phyloP scores from a whole-genome alignment of 92 coral and sea anemone species.

The Bergia puertoricense region DNA sequence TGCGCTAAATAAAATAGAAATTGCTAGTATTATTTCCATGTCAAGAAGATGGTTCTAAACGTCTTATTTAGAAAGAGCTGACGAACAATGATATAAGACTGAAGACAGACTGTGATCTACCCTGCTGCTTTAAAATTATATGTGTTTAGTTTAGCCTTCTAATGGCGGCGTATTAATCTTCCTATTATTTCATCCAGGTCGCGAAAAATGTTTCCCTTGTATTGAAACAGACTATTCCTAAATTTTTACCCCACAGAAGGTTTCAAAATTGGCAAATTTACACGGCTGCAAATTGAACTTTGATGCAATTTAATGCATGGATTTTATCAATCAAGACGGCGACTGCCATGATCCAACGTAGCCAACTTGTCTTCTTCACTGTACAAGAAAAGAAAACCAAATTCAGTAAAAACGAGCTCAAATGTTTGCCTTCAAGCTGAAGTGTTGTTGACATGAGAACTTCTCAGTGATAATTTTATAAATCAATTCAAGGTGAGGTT shows the following conservation, averaged over 20 bases:
- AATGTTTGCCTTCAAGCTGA: neutral
- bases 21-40: too few species aligned
- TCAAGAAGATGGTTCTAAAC: too few species aligned
- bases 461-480: neutral
- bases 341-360: neutral
- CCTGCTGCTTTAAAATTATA: neutral
- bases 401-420: neutral
- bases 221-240: neutral
- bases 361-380: neutral
- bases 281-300: neutral
- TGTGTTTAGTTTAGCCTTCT: neutral
- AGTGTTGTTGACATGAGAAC: neutral
- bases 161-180: too few species aligned
- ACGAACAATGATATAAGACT: too few species aligned
- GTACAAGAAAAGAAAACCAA: neutral
- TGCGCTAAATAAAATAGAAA: too few species aligned
- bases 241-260: neutral
- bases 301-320: too few species aligned
- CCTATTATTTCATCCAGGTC: too few species aligned
- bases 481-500: conserved; percentile 18
- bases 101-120: neutral
- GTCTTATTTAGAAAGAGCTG: too few species aligned
- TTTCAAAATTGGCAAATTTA: neutral
- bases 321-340: neutral
- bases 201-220: neutral